These are phyloP conservation scores for Dryadula phaetusa DNA, from an alignment of 2,888 invertebrate species.

Conservation along the genomic window DNA sequence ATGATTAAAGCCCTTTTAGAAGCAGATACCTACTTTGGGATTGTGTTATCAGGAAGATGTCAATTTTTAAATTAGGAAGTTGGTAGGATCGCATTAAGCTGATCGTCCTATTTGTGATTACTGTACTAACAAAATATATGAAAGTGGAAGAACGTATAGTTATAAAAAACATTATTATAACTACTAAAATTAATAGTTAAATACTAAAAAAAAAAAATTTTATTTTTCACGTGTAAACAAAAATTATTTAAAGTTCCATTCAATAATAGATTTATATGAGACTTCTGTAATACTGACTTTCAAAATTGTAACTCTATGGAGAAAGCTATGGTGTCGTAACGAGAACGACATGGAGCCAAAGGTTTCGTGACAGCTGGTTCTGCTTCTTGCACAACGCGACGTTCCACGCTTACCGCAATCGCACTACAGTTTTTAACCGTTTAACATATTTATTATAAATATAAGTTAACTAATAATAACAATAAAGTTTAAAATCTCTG, in stretches of 20 bases:
- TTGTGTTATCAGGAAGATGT: neutral
- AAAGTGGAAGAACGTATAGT: neutral
- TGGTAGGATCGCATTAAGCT: neutral
- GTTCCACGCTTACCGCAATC: slow-evolving; percentile 55
- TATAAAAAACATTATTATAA: neutral
- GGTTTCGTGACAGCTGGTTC: slow-evolving; percentile 71
- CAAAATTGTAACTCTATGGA: slow-evolving; percentile 57
- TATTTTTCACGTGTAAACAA: neutral
- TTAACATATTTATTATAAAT: slow-evolving; percentile 48
- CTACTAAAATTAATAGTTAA: neutral
- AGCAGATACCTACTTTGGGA: neutral
- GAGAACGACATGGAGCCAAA: slow-evolving; percentile 64
- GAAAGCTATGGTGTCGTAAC: slow-evolving; percentile 76
- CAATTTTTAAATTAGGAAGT: neutral
- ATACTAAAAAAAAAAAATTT: too few relatives aligned
- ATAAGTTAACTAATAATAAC: too few relatives aligned
- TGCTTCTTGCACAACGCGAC: slow-evolving; percentile 68
- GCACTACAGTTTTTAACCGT: slow-evolving; percentile 53
- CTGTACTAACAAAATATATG: neutral
- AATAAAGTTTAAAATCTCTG: too few relatives aligned
- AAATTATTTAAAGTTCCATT: neutral
- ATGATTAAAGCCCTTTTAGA: neutral
- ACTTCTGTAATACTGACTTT: slow-evolving; percentile 48
- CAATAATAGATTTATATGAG: slow-evolving; percentile 1
- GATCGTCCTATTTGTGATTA: neutral